phyloP scores from a whole-genome alignment of 2,888 invertebrate genomes.

The Tenthredo scrophulariae region DNA sequence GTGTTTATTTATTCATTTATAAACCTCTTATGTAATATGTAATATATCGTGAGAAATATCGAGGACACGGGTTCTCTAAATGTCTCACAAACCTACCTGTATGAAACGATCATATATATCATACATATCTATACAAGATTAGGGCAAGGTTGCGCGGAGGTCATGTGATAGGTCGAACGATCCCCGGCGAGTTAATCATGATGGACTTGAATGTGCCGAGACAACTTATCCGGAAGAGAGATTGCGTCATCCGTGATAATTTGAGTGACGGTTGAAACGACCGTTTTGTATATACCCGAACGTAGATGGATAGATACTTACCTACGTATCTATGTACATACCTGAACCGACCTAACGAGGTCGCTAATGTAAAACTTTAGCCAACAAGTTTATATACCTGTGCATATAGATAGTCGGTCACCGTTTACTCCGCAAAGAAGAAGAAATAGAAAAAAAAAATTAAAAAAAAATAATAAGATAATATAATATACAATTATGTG shows the following conservation, averaged over 20 bases:
- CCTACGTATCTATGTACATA: background rate
- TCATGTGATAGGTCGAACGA: constrained; percentile 38
- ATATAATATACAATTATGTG: background rate
- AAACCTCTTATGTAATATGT: no score
- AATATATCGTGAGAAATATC: background rate
- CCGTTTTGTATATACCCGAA: constrained; percentile 8
- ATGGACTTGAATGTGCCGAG: constrained; percentile 28
- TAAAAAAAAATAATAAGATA: background rate
- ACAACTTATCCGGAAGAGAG: constrained; percentile 44
- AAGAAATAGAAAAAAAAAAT: background rate
- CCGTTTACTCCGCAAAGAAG: background rate
- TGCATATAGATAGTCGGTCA: background rate
- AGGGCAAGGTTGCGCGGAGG: constrained; percentile 44
- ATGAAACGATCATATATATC: no score
- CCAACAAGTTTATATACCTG: constrained; percentile 1
- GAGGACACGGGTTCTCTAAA: background rate
- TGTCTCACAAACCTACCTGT: background rate
- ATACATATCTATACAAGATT: background rate
- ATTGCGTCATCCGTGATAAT: constrained; percentile 41
- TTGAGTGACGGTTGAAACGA: constrained; percentile 32
- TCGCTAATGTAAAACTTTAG: constrained; percentile 34
- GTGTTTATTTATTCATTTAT: no score
- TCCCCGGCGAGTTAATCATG: constrained; percentile 8
- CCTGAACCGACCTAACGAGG: constrained; percentile 28
- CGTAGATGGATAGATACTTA: background rate